These are phyloP conservation scores for Ictidomys tridecemlineatus DNA, from an alignment of 2,113 vertebrate species.

Conservation along the genomic window DNA sequence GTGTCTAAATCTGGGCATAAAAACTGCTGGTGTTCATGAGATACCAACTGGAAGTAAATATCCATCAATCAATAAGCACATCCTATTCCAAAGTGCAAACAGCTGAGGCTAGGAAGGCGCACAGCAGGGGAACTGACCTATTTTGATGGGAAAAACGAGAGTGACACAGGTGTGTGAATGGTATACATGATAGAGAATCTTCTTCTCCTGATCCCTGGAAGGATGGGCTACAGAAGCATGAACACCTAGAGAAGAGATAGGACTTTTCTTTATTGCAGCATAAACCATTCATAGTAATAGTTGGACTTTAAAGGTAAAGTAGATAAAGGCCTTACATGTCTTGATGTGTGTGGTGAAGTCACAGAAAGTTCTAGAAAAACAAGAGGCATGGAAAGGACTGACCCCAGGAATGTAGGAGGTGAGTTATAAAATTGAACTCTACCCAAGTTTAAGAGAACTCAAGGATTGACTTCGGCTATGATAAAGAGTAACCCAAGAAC, in stretches of 20 bases:
- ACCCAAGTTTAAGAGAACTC: not conserved
- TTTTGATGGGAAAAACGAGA: not conserved
- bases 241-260: not conserved
- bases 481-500: not conserved
- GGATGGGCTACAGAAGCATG: not conserved
- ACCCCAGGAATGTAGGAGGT: not conserved
- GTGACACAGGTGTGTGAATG: accelerated
- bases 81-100: not conserved
- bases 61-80: not conserved
- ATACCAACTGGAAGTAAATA: not conserved
- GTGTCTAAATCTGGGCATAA: not conserved
- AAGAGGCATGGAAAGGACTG: not conserved
- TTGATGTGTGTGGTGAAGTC: not conserved
- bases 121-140: not conserved
- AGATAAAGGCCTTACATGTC: not conserved
- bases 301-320: not conserved
- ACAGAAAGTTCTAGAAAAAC: constrained; percentile 35
- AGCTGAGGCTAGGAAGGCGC: not conserved
- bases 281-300: not conserved
- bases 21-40: not conserved
- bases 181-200: not conserved
- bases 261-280: not conserved
- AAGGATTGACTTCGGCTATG: not conserved
- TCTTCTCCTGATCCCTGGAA: not conserved
- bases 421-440: not conserved